Conservation (phyloP, 2,888 invertebrate genomes). For the Stenolophus ochropezus region DNA sequence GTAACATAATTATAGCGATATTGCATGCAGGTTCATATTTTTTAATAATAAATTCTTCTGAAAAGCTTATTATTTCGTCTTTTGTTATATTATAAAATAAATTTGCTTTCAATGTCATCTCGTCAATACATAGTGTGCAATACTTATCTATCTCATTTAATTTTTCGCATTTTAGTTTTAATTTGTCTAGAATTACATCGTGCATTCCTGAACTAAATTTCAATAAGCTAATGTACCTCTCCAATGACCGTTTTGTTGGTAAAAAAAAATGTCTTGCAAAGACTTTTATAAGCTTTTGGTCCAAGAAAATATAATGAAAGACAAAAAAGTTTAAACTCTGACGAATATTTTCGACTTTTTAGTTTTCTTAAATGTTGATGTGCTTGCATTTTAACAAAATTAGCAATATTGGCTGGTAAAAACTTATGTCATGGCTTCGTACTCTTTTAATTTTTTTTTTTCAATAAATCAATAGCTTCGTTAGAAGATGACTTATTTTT, state of each 20-base stretch:
- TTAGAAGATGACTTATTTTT: no score
- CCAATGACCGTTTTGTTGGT: constrained; percentile 3
- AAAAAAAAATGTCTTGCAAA: constrained; percentile 1
- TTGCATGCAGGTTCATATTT: constrained; percentile 12
- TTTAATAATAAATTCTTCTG: not conserved
- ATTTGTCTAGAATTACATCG: not conserved
- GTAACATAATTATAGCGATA: constrained; percentile 6
- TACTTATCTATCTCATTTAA: not conserved
- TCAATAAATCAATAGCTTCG: no score
- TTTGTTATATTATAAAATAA: constrained; percentile 19
- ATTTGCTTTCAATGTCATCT: constrained; percentile 23
- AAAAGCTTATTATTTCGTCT: constrained; percentile 29
- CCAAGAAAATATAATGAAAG: constrained; percentile 13
- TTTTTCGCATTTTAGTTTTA: constrained; percentile 5
- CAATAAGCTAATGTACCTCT: not conserved
- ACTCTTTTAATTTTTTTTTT: no score
- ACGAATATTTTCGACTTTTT: constrained; percentile 2
- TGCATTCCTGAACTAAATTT: constrained; percentile 19
- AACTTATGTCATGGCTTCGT: constrained; percentile 12
- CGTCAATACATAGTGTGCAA: constrained; percentile 11
- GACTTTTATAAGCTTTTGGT: not conserved
- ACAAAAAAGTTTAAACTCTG: constrained; percentile 17
- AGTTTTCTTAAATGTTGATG: not conserved
- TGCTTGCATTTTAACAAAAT: constrained; percentile 16
- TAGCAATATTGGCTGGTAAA: constrained; percentile 3